Conservation (phyloP, 1,140 invertebrate genomes). For the Lutraria rhynchaena region DNA sequence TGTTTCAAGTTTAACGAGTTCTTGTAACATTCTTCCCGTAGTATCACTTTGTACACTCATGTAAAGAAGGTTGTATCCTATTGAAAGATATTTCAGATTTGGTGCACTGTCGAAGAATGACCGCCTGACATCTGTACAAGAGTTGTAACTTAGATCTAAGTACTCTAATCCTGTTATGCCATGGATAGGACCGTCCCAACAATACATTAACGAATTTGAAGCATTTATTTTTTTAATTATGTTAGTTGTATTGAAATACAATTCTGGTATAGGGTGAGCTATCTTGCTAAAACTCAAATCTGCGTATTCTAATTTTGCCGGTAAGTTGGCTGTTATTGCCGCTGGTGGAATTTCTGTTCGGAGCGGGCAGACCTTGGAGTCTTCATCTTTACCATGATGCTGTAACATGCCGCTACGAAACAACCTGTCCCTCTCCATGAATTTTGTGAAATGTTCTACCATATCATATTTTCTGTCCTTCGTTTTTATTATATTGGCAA, state of each 20-base stretch:
- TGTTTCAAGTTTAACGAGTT: neutral
- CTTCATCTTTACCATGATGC: neutral
- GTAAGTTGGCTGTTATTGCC: conserved; percentile 4
- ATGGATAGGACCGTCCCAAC: conserved; percentile 40
- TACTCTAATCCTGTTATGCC: conserved; percentile 9
- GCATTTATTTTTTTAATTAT: conserved; percentile 15
- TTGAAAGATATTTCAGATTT: conserved; percentile 1
- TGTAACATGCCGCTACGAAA: neutral
- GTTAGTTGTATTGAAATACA: conserved; percentile 22
- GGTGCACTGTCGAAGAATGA: conserved; percentile 14
- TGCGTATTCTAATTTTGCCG: conserved; percentile 19
- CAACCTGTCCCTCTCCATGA: neutral
- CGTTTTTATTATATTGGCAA: too few species aligned
- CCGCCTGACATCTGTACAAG: neutral
- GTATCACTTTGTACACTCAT: neutral
- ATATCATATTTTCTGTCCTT: neutral
- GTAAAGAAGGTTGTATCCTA: neutral
- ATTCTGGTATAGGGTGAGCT: neutral
- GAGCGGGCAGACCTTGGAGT: neutral
- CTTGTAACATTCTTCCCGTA: neutral
- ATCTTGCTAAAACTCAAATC: conserved; percentile 42
- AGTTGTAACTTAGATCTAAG: conserved; percentile 25
- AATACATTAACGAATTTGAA: conserved; percentile 26
- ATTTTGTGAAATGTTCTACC: neutral
- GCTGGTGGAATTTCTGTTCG: conserved; percentile 27